Percentiles rank a stretch among this genome's conserved stretches.
Conservation (phyloP, 2,888 invertebrate species). For the Clostera curtula region DNA sequence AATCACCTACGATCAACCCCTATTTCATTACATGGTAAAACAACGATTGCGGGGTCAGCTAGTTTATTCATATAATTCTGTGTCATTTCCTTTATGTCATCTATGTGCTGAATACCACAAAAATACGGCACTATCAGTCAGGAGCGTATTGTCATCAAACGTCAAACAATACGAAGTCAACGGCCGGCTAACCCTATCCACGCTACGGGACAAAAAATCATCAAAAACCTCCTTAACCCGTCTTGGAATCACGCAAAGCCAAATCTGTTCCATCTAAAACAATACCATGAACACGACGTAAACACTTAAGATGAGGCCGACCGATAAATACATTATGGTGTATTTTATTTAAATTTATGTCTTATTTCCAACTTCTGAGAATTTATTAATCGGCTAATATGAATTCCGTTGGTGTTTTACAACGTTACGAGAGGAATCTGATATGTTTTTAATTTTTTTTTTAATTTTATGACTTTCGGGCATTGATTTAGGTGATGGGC, state of each 20-base stretch:
- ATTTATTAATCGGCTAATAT: constrained; percentile 72
- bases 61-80: no score
- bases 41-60: no score
- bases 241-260: constrained; percentile 34
- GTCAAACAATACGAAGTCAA: no score
- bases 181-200: constrained; percentile 18
- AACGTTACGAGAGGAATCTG: constrained; percentile 38
- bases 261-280: constrained; percentile 46
- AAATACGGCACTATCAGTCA: no score
- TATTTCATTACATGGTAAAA: no score
- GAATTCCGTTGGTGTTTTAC: constrained; percentile 62
- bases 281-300: constrained; percentile 37
- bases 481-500: constrained; percentile 16
- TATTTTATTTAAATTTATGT: constrained; percentile 72
- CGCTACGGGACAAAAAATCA: constrained; percentile 25
- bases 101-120: no score
- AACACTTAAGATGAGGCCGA: constrained; percentile 49
- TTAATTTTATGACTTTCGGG: constrained; percentile 9
- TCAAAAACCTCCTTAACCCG: constrained; percentile 28
- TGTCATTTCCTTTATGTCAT: no score
- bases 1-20: no score
- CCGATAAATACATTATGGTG: constrained; percentile 54
- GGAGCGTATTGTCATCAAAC: no score
- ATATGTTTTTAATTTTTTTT: constrained; percentile 30
- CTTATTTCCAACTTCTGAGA: constrained; percentile 64